Base-by-base conservation (phyloP, 2,113 vertebrate species). In the Amphilophus citrinellus region DNA sequence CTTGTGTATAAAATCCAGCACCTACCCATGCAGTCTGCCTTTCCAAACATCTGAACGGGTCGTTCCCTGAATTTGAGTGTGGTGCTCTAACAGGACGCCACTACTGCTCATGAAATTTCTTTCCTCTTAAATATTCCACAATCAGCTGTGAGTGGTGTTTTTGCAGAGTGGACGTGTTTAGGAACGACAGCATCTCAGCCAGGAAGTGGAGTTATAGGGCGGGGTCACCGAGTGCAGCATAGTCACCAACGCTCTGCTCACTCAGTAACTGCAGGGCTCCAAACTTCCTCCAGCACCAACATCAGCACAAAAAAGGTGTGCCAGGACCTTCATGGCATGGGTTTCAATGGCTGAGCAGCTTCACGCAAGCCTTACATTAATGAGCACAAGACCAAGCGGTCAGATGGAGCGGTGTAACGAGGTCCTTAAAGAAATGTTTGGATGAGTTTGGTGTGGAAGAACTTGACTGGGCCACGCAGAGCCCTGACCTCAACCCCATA, bases 61-160 rank as follows among this genome's bases (percentile, higher is more conserved):
- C 37, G 37, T 9, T 39, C 37, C 8, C 37, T 39, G 37, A 39
- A 39, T 35, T 35, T 35, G 32, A 35, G 32, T 35, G 32, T 35
- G 32, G 32, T 35, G 32, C 32, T 35, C 3, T 35, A 35, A 35
- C 32, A 35, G 32, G 32, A 35, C 32, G 32, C 32, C 32, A 65
- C 62, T 9, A 10, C 37, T 9, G 20, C 1, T 15, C 6, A 8
- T 22, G 2, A 0, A 65, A 14, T 42, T 42, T 42, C 35, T 39
- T 65, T 7, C 62, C 62, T 42, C 13, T 4, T 44, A 44, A 4
- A 44, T 14, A 44, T 13, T 44, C 42, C 10, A 4, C 11, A n/a
- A 14, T 42, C 8, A 0, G 0, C 62, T 42, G 62, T 2, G 35
- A 62, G 5, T n/a, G 32, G 32, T 7, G 35, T 10, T 37, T 10